Base-by-base conservation (phyloP, 2,113 vertebrate species). In the Cygnus atratus region DNA sequence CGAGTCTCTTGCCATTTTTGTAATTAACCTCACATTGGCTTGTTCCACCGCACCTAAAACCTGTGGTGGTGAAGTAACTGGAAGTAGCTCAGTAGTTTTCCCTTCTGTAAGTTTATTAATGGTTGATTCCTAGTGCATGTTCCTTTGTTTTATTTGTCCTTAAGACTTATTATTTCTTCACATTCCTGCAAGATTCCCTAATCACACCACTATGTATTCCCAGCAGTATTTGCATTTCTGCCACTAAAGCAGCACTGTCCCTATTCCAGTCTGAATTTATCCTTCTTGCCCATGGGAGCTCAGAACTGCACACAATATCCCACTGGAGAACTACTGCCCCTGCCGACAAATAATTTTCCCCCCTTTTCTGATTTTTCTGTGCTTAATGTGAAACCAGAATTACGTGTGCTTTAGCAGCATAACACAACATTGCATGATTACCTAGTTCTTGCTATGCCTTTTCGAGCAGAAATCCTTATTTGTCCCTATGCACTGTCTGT, bases 211-310 rank as follows among this genome's bases (percentile, higher is more conserved):
- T 18, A 37, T 2, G 16, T 7, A 3, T 22, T 13, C 14, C 9
- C 66, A 62, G 33, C 35, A 55, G n/a, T 4, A 65, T 41, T 4
- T 80, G 24, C 18, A 35, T 24, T 94, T 58, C 88, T 35, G 44
- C 28, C 61, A 52, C 66, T 39, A 83, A 26, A 37, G 83, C 50
- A 65, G 50, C 57, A 22, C n/a, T n/a, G 14, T 35, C 24, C 11
- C 50, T 31, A 9, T 2, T 33, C 5, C n/a, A 72, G 70, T 16
- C 6, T 3, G 0, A 43, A 67, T 35, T 11, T 28, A 41, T 85
- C 14, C 52, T 43, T 71, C 26, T 31, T 0, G 0, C 31, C 41
- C 50, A 28, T 4, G 3, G 16, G 19, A 0, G 0, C 20, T 41
- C 39, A 61, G n/a, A 72, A 65, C 10, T 5, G 22, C 6, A 10